Base-by-base conservation (phyloP, 2,797 vertebrate genomes). In the Labroides dimidiatus region DNA sequence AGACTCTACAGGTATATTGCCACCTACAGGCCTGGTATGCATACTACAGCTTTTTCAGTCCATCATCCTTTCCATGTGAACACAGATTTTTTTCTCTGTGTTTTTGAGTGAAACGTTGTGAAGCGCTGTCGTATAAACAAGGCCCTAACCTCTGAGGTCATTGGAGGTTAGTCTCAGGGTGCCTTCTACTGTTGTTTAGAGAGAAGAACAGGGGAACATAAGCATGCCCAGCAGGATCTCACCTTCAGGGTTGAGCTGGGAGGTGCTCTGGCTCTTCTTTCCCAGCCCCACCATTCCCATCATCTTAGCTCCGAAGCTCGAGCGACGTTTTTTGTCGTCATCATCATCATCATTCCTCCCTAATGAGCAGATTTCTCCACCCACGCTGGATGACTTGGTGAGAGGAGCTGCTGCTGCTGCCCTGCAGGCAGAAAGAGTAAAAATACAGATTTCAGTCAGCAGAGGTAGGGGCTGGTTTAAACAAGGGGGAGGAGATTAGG, bases 241-340 rank as follows among this genome's bases (percentile, higher is more conserved):
- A 98, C 97, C 97, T 66, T 97, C 97, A 11, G 97, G 97, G 92
- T 96, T 96, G 85, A 98, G 94, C 56, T 98, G 97, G 0, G 96
- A 97, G 0, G 96, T 93, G 50, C 50, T 52, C 50, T 49, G 48
- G 7, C 96, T 98, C 86, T 97, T 98, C 68, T 97, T 94, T 0
- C 96, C 96, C 10, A 99, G 93, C 48, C 97, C 97, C 16, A 99
- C 97, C 23, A 99, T 97, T 57, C 96, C 97, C n/a, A 97, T 95
- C 96, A 99, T 96, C 89, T 95, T 96, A 0, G 96, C 96, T 2
- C 97, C 96, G 0, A 99, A 96, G 85, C 97, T 98, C 16, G 96
- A 96, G 47, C 97, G 95, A 0, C 97, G 90, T 87, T 97, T 98
- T 76, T 97, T 97, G 87, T 97, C 86, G n/a, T 98, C 97, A 0